These are phyloP conservation scores for Rotaria socialis DNA, from an alignment of 2,888 invertebrate species.

Conservation along the genomic window DNA sequence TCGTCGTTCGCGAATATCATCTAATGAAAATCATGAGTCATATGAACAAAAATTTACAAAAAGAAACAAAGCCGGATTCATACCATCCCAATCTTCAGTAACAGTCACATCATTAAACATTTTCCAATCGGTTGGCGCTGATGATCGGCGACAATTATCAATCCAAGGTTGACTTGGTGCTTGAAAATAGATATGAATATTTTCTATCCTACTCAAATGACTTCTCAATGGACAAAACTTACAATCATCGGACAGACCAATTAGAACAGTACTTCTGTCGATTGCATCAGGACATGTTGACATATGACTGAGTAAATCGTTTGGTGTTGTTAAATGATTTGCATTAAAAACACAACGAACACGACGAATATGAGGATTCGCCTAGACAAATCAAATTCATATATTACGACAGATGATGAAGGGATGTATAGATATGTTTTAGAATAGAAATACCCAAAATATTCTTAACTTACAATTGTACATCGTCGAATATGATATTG, in stretches of 20 bases:
- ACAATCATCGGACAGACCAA: not conserved
- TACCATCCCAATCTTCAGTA: constrained; percentile 7
- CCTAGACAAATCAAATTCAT: not conserved
- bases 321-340: not conserved
- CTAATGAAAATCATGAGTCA: not conserved
- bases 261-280: not conserved
- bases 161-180: not conserved
- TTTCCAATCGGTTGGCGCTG: not conserved
- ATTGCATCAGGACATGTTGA: constrained; percentile 17
- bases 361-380: not conserved
- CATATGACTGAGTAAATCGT: not conserved
- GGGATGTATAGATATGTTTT: too few relatives aligned
- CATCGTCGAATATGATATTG: constrained; percentile 7
- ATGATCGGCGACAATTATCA: not conserved
- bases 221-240: not conserved
- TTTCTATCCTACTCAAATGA: too few relatives aligned
- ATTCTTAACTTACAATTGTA: not conserved
- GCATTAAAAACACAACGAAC: constrained; percentile 2
- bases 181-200: not conserved
- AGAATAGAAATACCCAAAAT: not conserved
- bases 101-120: not conserved
- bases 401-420: too few relatives aligned
- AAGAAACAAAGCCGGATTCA: too few relatives aligned
- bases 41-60: not conserved
- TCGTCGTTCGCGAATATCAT: not conserved